Conservation (phyloP, 2,888 invertebrate genomes). For the Rhodophaea formosa region DNA sequence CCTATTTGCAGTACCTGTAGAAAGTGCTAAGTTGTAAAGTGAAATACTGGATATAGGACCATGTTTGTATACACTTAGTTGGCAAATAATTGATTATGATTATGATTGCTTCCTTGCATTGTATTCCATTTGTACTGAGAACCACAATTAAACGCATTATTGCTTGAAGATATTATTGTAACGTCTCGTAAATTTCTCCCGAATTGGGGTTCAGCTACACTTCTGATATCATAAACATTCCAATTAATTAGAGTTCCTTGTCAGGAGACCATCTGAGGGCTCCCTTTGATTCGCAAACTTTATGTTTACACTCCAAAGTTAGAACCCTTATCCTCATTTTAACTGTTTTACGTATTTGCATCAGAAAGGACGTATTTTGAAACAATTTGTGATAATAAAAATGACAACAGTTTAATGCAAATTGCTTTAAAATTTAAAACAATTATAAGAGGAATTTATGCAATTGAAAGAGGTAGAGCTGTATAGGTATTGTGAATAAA, state of each 20-base stretch:
- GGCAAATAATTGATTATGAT: too few relatives aligned
- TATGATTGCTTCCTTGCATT: neutral
- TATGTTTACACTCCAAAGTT: slow-evolving; percentile 55
- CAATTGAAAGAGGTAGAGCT: neutral
- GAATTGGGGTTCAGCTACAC: slow-evolving; percentile 36
- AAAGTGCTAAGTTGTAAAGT: too few relatives aligned
- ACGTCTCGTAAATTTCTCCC: slow-evolving; percentile 32
- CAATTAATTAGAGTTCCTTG: slow-evolving; percentile 57
- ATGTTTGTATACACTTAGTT: too few relatives aligned
- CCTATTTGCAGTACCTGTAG: too few relatives aligned
- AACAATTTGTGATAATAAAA: slow-evolving; percentile 2
- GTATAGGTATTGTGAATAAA: too few relatives aligned
- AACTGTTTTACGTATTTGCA: slow-evolving; percentile 34
- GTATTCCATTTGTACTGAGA: neutral
- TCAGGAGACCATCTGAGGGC: slow-evolving; percentile 38
- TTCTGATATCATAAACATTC: slow-evolving; percentile 55
- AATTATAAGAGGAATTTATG: neutral
- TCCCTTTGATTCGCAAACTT: slow-evolving; percentile 55
- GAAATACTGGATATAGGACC: too few relatives aligned
- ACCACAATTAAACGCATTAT: slow-evolving; percentile 1
- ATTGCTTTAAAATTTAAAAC: neutral
- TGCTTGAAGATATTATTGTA: slow-evolving; percentile 7
- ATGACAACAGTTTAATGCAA: neutral
- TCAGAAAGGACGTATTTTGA: slow-evolving; percentile 1
- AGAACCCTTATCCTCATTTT: slow-evolving; percentile 40